Percentiles rank a stretch among this genome's conserved stretches.
Conservation (phyloP, 64 coral and sea anemone species). For the Trachythela sp. region DNA sequence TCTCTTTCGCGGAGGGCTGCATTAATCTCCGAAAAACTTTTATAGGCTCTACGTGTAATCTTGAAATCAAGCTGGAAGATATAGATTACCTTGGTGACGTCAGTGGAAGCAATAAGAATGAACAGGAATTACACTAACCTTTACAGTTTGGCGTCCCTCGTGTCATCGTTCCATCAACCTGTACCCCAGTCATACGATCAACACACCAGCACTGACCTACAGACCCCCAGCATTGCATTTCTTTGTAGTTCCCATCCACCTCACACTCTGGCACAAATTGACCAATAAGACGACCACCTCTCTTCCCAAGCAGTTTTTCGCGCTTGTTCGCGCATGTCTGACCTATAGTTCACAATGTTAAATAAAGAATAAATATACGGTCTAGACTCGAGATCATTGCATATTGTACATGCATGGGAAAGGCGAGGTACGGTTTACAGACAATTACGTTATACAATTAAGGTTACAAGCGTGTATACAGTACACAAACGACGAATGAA, state of each 20-base stretch:
- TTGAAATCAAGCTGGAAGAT: too few relatives aligned
- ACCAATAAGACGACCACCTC: not conserved
- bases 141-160: not conserved
- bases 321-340: conserved; percentile 5
- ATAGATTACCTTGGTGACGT: too few relatives aligned
- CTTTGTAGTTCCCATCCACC: not conserved
- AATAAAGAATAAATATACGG: not conserved
- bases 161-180: not conserved
- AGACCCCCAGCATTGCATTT: conserved; percentile 9
- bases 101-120: too few relatives aligned
- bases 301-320: not conserved
- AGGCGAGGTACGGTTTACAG: too few relatives aligned
- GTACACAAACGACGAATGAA: too few relatives aligned
- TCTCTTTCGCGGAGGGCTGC: too few relatives aligned
- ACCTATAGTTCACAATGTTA: not conserved
- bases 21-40: too few relatives aligned
- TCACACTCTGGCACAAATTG: not conserved
- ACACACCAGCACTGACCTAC: conserved; percentile 18
- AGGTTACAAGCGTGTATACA: too few relatives aligned
- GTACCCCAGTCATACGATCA: not conserved
- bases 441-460: too few relatives aligned
- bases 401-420: too few relatives aligned
- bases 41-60: too few relatives aligned
- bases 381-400: not conserved
- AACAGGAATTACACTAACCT: not conserved